A percentile compares a stretch with the other conserved stretches of the same genome.
Evolutionary conservation across 2,888 invertebrate genomes (phyloP).

Genomic region (Drosophila histrio): DNA sequence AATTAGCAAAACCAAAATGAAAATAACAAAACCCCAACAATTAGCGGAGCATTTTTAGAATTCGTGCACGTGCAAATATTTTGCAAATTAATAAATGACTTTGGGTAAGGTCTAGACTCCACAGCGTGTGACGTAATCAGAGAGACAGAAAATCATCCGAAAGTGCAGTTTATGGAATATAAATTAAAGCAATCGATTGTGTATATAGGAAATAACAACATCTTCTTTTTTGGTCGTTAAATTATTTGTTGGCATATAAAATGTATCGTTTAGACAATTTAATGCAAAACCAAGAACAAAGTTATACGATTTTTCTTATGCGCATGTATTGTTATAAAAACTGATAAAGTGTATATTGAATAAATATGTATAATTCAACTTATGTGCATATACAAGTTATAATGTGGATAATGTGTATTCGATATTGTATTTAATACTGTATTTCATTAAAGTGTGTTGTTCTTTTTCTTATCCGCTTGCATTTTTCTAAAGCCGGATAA

Average conservation of each 20-base stretch:
- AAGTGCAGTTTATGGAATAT: background rate
- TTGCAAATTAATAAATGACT: background rate
- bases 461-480: background rate
- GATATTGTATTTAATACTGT: too few relatives aligned
- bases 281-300: too few relatives aligned
- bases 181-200: background rate
- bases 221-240: background rate
- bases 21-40: constrained; percentile 27
- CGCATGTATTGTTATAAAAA: too few relatives aligned
- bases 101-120: constrained; percentile 8
- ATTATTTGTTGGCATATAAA: too few relatives aligned
- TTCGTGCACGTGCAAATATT: constrained; percentile 36
- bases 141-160: background rate
- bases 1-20: constrained; percentile 34
- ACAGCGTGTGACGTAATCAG: background rate
- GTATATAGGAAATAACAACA: background rate
- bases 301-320: too few relatives aligned
- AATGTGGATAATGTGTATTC: too few relatives aligned
- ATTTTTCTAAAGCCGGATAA: background rate
- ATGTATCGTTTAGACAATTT: too few relatives aligned
- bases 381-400: too few relatives aligned
- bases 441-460: too few relatives aligned
- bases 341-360: too few relatives aligned
- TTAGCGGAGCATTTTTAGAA: constrained; percentile 30
- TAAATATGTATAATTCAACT: too few relatives aligned